These are phyloP conservation scores for Tenthredo mesomela DNA, from an alignment of 2,888 invertebrate genomes.

Conservation along the genomic window DNA sequence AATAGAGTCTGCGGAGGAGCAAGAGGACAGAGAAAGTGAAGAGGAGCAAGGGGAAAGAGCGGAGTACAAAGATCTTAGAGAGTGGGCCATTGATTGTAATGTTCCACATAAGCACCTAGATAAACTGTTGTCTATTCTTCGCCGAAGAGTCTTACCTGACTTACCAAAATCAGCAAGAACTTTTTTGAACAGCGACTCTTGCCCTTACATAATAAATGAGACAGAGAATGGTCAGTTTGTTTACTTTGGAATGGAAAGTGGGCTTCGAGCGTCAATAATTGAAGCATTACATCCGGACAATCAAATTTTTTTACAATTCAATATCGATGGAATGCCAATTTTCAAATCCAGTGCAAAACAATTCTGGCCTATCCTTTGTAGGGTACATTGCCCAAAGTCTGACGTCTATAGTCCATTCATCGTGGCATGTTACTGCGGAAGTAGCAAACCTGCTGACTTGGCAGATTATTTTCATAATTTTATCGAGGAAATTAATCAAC, in stretches of 20 bases:
- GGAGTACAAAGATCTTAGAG: constrained; percentile 42
- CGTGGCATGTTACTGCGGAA: constrained; percentile 56
- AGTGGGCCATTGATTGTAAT: constrained; percentile 55
- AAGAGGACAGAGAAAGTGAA: constrained; percentile 11
- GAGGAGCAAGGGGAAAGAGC: neutral
- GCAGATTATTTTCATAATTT: constrained; percentile 55
- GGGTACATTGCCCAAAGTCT: constrained; percentile 51
- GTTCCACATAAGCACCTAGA: constrained; percentile 52
- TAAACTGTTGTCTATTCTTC: constrained; percentile 52
- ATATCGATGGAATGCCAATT: constrained; percentile 57
- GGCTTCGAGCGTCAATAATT: constrained; percentile 9
- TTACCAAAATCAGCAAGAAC: constrained; percentile 56
- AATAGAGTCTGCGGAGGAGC: constrained; percentile 31
- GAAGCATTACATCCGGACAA: constrained; percentile 31
- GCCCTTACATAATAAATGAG: constrained; percentile 45
- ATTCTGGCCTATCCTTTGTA: constrained; percentile 59
- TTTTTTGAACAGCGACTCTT: constrained; percentile 51
- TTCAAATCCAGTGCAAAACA: constrained; percentile 54
- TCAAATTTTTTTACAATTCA: constrained; percentile 49
- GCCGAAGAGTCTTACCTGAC: constrained; percentile 49
- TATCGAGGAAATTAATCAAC: constrained; percentile 55
- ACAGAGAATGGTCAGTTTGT: constrained; percentile 51
- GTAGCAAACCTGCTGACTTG: constrained; percentile 55
- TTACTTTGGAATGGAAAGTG: constrained; percentile 33
- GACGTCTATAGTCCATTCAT: constrained; percentile 59